Base-by-base conservation (phyloP, 2,113 vertebrate species). In the Nothobranchius kuhntae region DNA sequence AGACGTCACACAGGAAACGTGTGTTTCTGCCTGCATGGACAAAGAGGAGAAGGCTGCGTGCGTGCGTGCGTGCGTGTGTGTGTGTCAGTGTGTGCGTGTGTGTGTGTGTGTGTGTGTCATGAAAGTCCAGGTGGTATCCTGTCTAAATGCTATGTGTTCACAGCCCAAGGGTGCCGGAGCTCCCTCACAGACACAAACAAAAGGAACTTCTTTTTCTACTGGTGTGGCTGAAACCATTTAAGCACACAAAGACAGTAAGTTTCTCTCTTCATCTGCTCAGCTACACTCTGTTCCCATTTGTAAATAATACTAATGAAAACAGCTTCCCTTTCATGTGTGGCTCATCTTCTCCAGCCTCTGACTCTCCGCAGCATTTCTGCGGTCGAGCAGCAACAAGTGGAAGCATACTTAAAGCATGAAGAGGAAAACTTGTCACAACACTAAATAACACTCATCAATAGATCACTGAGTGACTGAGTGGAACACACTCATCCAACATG, bases 81-180 rank as follows among this genome's bases (percentile, higher is more conserved):
- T 40, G 38, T 17, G 45, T 52, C 45, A 68, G 65, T 69, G 21
- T 47, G 60, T 50, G 48, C 3, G 45, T 52, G 48, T 15, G n/a
- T 57, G 26, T 38, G 30, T 59, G 53, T 21, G n/a, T 40, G 38
- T 40, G 38, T 40, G 38, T 40, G 38, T 40, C 21, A 42, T 60
- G 42, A 4, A 71, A 51, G 59, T 75, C 76, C 86, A 86, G 85
- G 80, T 86, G 80, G 65, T 73, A 55, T 73, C 61, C 59, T 66
- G 75, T 84, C 74, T 71, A 38, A 44, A 83, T 65, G 65, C 73
- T 38, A 30, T 54, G 51, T 36, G 57, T 81, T 82, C 21, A 65
- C 26, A 45, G 46, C 68, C 54, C 10, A 14, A 62, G 51, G 71
- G 62, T 36, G 14, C 7, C 51, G 12, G n/a, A 65, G 38, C 58